phyloP scores from a whole-genome alignment of 2,797 vertebrate species.

The Phaenicophaeus curvirostris region DNA sequence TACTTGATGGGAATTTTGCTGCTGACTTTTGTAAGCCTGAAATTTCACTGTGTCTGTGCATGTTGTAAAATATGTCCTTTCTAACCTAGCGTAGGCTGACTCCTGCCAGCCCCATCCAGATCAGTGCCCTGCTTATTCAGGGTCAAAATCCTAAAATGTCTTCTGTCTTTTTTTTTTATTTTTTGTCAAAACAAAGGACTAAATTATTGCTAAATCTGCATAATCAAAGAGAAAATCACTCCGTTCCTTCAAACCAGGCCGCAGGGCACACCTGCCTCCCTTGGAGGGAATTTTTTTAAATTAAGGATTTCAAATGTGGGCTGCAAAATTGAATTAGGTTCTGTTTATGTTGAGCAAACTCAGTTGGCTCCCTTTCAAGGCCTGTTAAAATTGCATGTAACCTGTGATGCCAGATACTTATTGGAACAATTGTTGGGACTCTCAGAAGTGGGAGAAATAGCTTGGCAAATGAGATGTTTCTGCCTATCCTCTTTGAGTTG shows the following conservation, averaged over 20 bases:
- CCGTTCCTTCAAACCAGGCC: not conserved
- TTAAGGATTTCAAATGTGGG: not conserved
- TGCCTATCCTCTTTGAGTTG: not conserved
- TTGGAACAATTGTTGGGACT: not conserved
- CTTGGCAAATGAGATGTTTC: not conserved
- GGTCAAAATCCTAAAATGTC: not conserved
- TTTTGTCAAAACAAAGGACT: not conserved
- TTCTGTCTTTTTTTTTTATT: not conserved
- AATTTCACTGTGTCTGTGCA: not conserved
- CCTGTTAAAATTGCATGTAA: fast-evolving
- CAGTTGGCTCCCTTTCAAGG: not conserved
- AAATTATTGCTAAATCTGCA: not conserved
- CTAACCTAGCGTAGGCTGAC: not conserved
- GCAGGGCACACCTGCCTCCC: not conserved
- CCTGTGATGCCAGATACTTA: not conserved
- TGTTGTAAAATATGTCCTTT: not conserved
- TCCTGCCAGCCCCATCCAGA: not conserved
- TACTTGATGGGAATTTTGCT: not conserved
- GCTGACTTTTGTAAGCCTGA: not conserved
- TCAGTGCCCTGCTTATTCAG: not conserved
- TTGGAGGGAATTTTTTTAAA: not conserved
- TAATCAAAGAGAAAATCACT: not conserved
- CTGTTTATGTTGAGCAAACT: not conserved
- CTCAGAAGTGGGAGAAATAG: not conserved
- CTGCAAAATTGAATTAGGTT: not conserved